These are phyloP conservation scores for Bradypodion ventrale DNA, from an alignment of 2,797 vertebrate genomes.

Conservation along the genomic window DNA sequence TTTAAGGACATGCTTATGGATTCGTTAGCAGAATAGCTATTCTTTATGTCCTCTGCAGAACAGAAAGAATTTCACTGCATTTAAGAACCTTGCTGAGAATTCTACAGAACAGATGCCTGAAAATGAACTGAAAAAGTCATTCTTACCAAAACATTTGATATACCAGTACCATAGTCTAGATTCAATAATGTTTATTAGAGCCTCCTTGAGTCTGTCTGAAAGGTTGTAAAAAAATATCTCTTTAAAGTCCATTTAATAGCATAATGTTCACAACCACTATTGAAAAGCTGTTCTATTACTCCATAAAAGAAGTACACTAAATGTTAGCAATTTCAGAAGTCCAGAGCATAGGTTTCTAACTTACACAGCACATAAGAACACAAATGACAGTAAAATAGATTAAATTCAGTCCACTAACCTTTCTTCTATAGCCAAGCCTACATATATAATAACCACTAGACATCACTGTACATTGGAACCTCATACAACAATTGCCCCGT, in stretches of 20 bases:
- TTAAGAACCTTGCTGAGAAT: neutral
- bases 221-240: neutral
- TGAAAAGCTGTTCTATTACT: rapidly evolving
- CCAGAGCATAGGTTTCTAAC: neutral
- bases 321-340: neutral
- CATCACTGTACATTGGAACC: no score
- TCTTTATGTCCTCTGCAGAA: neutral
- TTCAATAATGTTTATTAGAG: neutral
- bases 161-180: neutral
- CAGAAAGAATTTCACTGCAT: neutral
- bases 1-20: neutral
- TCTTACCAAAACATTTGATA: neutral
- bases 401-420: neutral
- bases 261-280: rapidly evolving
- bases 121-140: neutral
- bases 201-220: neutral
- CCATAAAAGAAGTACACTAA: neutral
- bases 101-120: neutral
- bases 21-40: neutral
- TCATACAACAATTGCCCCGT: no score
- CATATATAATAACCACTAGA: neutral
- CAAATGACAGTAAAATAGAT: neutral
- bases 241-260: neutral
- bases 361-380: neutral
- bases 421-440: neutral